Evolutionary conservation across 2,797 vertebrate species (phyloP), one percentile per base, ranked within the genome.

Genomic region (Gymnoscopelus microlampas): DNA sequence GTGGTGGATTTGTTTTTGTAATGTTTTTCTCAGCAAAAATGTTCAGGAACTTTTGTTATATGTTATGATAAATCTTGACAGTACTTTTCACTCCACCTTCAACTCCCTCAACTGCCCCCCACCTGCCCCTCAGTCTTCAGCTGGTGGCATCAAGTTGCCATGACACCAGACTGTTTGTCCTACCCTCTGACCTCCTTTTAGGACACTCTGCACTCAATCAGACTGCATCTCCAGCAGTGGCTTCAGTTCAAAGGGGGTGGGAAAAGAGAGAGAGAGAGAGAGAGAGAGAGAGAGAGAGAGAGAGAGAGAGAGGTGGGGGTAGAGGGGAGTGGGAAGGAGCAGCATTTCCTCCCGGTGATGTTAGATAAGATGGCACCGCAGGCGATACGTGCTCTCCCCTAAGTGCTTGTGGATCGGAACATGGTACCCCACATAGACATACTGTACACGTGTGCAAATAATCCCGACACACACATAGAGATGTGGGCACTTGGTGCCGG

Each of bases 111-210:
- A 49, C 35, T 8, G 14, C 53, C 15, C 12, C 54, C 5, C 9
- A 1, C 4, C 61, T 68, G 35, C 74, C 77, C 53, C 57, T 44
- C 63, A 74, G 78, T 78, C 84, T 83, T 75, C 76, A 69, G 70
- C 81, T 39, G 74, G 80, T 88, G 81, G 83, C 85, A 86, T 89
- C 74, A 79, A 75, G 90, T 93, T 93, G 87, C 91, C 88, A 92
- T 93, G 91, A 91, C 91, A 82, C 77, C 88, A 93, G 92, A 94
- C 91, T 85, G 87, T 90, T 90, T 90, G 85, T 85, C 81, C 86
- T 92, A 90, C 81, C 87, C 92, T 90, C 84, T 93, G 90, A 91
- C 92, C 91, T 84, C 74, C 68, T 87, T 82, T 86, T 81, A 91
- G 86, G 86, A 89, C 84, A 79, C 66, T 83, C 89, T 90, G 91